These are phyloP conservation scores for Penaeus japonicus DNA, from an alignment of 1,140 invertebrate genomes.

Conservation along the genomic window DNA sequence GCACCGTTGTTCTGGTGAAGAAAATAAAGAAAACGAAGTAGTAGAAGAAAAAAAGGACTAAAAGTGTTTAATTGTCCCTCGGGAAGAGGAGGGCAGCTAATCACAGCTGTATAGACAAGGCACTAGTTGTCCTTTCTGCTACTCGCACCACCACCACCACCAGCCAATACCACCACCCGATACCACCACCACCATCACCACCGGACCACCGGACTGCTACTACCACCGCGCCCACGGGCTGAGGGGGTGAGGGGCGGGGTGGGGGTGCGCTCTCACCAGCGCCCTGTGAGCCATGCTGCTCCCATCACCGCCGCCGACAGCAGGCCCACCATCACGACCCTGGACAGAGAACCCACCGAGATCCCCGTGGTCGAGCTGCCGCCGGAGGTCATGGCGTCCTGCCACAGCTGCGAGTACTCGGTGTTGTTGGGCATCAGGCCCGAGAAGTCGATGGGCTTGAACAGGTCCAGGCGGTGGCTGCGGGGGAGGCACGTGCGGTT, in stretches of 20 bases:
- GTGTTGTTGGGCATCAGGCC: constrained; percentile 36
- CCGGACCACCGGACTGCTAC: too few relatives aligned
- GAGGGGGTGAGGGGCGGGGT: too few relatives aligned
- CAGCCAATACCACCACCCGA: not conserved
- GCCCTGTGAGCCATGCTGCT: constrained; percentile 1
- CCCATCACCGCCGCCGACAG: not conserved
- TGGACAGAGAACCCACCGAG: not conserved
- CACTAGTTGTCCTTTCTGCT: too few relatives aligned
- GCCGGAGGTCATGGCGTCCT: constrained; percentile 15
- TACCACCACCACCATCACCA: constrained; percentile 16
- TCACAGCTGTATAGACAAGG: too few relatives aligned
- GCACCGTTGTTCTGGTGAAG: too few relatives aligned
- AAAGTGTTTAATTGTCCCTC: too few relatives aligned
- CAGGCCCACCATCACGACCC: not conserved
- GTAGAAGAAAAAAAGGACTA: too few relatives aligned
- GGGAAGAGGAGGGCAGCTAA: too few relatives aligned
- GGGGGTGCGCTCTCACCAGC: not conserved
- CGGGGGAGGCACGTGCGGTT: not conserved
- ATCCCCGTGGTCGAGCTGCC: not conserved
- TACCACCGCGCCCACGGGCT: too few relatives aligned
- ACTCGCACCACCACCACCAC: not conserved
- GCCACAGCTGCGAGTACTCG: constrained; percentile 42
- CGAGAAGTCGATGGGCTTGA: constrained; percentile 47
- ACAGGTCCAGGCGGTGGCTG: constrained; percentile 39
- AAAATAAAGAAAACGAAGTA: too few relatives aligned